Conservation (phyloP, 1,140 invertebrate genomes). For the Aradophagus sp. region DNA sequence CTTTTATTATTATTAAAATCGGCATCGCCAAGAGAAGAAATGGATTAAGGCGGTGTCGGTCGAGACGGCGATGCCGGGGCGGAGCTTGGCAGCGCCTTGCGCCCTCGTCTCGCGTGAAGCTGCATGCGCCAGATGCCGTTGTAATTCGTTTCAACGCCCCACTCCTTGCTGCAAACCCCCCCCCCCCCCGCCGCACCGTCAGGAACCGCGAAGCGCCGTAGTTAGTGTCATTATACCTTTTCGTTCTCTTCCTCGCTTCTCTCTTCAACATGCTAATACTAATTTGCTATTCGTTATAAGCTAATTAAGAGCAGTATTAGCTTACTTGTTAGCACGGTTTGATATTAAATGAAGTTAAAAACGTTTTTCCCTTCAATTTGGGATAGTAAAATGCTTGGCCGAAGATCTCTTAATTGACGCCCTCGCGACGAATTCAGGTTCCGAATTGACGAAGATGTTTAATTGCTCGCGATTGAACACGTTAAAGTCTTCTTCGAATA, state of each 20-base stretch:
- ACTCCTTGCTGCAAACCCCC: constrained; percentile 27
- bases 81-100: constrained; percentile 51
- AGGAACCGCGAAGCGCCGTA: constrained; percentile 53
- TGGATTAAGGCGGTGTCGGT: constrained; percentile 55
- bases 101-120: constrained; percentile 40
- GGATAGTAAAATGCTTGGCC: not conserved
- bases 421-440: too few relatives aligned
- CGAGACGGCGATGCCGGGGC: constrained; percentile 44
- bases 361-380: not conserved
- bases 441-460: too few relatives aligned
- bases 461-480: too few relatives aligned
- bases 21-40: constrained; percentile 42
- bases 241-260: constrained; percentile 31
- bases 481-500: too few relatives aligned
- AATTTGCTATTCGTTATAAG: constrained; percentile 58
- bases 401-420: too few relatives aligned
- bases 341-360: constrained; percentile 45
- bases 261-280: constrained; percentile 49
- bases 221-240: constrained; percentile 56
- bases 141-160: constrained; percentile 48
- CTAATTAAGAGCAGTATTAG: constrained; percentile 51
- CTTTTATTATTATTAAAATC: constrained; percentile 27
- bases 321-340: constrained; percentile 50
- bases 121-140: constrained; percentile 46
- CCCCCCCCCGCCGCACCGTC: too few relatives aligned